Evolutionary conservation across 2,113 vertebrate species (phyloP).

Genomic region (Dendrocopos noguchii): DNA sequence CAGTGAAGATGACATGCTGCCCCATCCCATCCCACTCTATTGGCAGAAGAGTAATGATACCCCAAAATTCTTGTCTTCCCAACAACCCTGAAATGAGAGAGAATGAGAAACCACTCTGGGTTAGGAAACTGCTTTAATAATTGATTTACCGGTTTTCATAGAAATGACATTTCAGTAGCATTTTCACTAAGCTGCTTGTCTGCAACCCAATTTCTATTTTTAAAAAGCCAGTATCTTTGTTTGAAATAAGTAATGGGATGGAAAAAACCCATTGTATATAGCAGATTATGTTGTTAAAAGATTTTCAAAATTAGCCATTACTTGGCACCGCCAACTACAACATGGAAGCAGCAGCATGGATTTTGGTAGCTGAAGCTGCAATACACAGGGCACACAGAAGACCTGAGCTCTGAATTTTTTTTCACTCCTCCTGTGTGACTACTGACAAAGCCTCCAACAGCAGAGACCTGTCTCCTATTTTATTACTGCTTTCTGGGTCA

Average conservation of each 20-base stretch:
- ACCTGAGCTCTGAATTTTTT: not conserved
- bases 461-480: not conserved
- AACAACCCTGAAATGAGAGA: not conserved
- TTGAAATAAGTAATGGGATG: not conserved
- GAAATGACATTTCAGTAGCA: conserved; percentile 70
- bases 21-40: not conserved
- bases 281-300: not conserved
- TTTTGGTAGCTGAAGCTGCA: not conserved
- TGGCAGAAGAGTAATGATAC: not conserved
- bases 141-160: conserved; percentile 75
- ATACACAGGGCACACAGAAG: rapidly evolving
- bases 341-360: rapidly evolving
- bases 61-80: not conserved
- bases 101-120: conserved; percentile 67
- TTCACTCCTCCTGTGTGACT: not conserved
- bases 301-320: not conserved
- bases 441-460: not conserved
- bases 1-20: rapidly evolving
- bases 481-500: not conserved
- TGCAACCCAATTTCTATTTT: conserved; percentile 41
- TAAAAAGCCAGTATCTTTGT: conserved; percentile 30
- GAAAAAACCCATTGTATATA: not conserved
- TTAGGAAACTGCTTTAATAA: conserved; percentile 75
- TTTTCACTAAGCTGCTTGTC: conserved; percentile 74
- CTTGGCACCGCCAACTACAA: not conserved